These are phyloP conservation scores for Poicephalus gulielmi DNA, from an alignment of 2,113 vertebrate species.

Conservation along the genomic window DNA sequence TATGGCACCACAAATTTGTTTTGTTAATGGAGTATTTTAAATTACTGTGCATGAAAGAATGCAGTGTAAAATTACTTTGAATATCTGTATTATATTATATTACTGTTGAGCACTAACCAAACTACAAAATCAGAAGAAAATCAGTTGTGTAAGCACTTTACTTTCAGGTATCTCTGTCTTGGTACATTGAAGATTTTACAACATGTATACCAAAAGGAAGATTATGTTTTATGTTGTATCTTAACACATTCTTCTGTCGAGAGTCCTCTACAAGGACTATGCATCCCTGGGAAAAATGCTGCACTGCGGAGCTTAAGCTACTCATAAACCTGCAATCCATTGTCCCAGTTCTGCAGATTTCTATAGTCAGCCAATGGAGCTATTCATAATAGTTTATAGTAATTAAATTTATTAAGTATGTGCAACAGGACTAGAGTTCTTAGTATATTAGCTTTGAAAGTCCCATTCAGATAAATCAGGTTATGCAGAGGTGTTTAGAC, in stretches of 20 bases:
- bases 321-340: background rate
- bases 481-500: background rate
- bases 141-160: constrained; percentile 62
- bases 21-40: constrained; percentile 83
- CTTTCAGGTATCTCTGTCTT: constrained; percentile 20
- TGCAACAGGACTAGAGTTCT: background rate
- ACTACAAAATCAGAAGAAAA: constrained; percentile 62
- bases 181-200: background rate
- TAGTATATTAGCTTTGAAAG: background rate
- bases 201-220: background rate
- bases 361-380: background rate
- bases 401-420: background rate
- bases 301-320: background rate
- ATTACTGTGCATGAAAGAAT: constrained; percentile 71
- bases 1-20: constrained; percentile 77
- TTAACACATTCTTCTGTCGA: background rate
- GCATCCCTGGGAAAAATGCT: background rate
- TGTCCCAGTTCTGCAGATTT: background rate
- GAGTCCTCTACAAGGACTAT: background rate
- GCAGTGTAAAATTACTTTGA: constrained; percentile 69
- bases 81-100: constrained; percentile 68
- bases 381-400: background rate
- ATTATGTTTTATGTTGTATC: background rate
- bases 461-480: background rate
- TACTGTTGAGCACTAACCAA: constrained; percentile 68